Evolutionary conservation across 2,888 invertebrate genomes (phyloP), one percentile per base, ranked within the genome.

Genomic region (Liopterus haemorrhoidalis): DNA sequence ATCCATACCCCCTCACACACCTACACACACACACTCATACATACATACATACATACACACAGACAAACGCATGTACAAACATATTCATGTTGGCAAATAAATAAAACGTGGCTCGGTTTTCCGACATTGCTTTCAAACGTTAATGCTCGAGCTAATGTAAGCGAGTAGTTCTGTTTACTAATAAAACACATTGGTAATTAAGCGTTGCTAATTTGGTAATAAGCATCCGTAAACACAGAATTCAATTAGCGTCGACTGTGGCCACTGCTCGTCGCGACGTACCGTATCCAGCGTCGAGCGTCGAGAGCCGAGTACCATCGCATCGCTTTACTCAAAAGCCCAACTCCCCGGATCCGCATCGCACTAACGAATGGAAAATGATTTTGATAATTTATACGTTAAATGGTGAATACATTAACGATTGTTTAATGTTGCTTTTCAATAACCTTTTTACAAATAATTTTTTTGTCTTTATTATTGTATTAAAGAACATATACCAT

Each of bases 141-240:
- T 63, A 63, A 64, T 61, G 62, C 60, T 21, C 16, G 59, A 58
- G 58, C 62, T 62, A 64, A 65, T 63, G 64, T 62, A 61, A 62
- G 63, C 64, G 63, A 63, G 59, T 63, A 64, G 62, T 62, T 58
- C 60, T 64, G 62, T 67, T 66, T 66, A 65, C 67, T 65, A 67
- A 67, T 67, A 67, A 67, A 68, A 67, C 66, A 67, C 66, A 64
- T 66, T 60, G 66, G 67, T 67, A 66, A 67, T 67, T 68, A 68
- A 68, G 66, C 66, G 67, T 65, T 63, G 65, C 67, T 68, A 68
- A 68, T 68, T 68, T 65, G 65, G 63, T 67, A 67, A 68, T 68
- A 67, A 68, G 67, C 66, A 66, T 66, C 65, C 66, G 63, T 67
- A 67, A 66, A 67, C 65, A 65, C 63, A 63, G 66, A 64, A 68